Evolutionary conservation across 2,888 invertebrate genomes (phyloP).

Genomic region (Dasypolia templi): DNA sequence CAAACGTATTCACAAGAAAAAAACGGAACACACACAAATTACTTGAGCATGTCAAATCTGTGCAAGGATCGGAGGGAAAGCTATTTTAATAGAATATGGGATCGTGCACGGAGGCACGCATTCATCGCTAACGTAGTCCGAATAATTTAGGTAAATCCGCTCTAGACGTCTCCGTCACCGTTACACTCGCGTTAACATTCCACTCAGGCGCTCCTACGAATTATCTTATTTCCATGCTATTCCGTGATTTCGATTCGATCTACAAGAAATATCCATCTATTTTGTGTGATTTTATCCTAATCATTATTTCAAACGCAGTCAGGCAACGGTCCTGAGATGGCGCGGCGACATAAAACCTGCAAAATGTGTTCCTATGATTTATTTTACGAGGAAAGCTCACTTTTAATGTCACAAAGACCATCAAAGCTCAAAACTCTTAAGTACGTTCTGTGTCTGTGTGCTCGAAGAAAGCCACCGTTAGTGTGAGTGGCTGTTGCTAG

Average conservation of each 20-base stretch:
- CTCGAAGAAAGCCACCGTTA: conserved; percentile 82
- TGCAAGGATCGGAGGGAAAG: conserved; percentile 35
- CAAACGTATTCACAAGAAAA: conserved; percentile 1
- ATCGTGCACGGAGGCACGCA: conserved; percentile 77
- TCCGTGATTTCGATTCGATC: conserved; percentile 80
- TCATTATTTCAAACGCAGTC: conserved; percentile 76
- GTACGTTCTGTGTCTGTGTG: conserved; percentile 80
- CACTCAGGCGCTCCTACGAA: conserved; percentile 76
- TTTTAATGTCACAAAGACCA: conserved; percentile 78
- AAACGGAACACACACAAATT: no score
- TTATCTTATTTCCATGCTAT: conserved; percentile 85
- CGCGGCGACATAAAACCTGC: conserved; percentile 45
- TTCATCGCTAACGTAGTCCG: conserved; percentile 82
- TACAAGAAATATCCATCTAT: conserved; percentile 66
- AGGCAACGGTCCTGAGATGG: conserved; percentile 65
- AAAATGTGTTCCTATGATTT: conserved; percentile 61
- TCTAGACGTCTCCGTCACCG: conserved; percentile 83
- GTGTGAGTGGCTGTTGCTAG: conserved; percentile 87
- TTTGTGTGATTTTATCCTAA: conserved; percentile 64
- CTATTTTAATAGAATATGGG: conserved; percentile 66
- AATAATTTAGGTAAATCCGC: conserved; percentile 88
- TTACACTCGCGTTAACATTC: conserved; percentile 84
- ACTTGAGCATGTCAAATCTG: conserved; percentile 4
- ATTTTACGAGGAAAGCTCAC: conserved; percentile 71
- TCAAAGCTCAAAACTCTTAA: conserved; percentile 77